Evolutionary conservation across 2,888 invertebrate species (phyloP).

Genomic region (Lamellibrachia satsuma): DNA sequence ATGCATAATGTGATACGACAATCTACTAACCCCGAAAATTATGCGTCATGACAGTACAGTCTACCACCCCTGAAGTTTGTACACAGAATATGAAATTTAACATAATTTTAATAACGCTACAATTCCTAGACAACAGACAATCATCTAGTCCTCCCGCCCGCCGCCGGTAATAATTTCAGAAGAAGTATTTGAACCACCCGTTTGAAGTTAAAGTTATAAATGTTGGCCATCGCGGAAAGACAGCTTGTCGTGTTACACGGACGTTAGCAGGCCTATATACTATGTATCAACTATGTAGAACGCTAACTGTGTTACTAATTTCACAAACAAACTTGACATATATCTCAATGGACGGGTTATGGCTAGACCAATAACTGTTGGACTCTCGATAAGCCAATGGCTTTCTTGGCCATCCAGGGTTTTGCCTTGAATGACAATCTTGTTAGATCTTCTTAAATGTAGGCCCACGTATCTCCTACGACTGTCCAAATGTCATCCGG

Average conservation of each 20-base stretch:
- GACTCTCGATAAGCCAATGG: background rate
- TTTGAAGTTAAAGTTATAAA: background rate
- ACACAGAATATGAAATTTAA: no score
- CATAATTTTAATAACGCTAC: no score
- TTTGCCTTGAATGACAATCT: background rate
- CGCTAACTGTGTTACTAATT: background rate
- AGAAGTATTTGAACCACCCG: background rate
- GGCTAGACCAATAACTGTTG: background rate
- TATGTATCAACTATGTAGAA: background rate
- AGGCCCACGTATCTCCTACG: background rate
- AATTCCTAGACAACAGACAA: no score
- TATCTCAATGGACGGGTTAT: background rate
- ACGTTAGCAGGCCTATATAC: background rate
- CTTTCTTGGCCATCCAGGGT: background rate
- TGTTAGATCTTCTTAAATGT: background rate
- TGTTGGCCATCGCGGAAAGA: background rate
- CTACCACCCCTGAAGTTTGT: no score
- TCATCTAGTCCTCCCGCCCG: no score
- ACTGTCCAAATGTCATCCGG: background rate
- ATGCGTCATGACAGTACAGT: background rate
- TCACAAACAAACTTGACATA: background rate
- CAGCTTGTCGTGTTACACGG: background rate
- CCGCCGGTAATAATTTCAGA: background rate
- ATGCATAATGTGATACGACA: background rate
- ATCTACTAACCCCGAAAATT: background rate